Evolutionary conservation across 1,140 invertebrate species (phyloP), one percentile per base, ranked within the genome.

Genomic region (Pollicipes pollicipes): DNA sequence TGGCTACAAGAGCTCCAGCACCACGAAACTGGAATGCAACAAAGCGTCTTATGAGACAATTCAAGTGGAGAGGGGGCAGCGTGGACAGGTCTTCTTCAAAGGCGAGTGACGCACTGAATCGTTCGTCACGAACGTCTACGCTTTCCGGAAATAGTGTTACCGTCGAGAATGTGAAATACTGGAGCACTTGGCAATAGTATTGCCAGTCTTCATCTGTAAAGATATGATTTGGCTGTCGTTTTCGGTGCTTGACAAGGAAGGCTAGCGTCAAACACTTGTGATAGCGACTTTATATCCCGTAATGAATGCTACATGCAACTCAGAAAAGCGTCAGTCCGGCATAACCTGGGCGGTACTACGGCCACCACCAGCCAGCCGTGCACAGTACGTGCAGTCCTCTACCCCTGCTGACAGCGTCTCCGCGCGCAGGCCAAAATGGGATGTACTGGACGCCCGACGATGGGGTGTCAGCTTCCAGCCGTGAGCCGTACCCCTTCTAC

Each of bases 11-110:
- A 86, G 87, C 37, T 83, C 85, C 45, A 90, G 86, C n/a, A n/a
- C n/a, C 75, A 83, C 87, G 26, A 90, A 91, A 79, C 83, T 96
- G 74, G 94, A 97, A 80, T 97, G 95, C 83, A 97, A 97, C 82
- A 95, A 95, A 82, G 91, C 93, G 68, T 88, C 86, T 70, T 97
- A 97, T 77, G 93, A 96, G 80, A 91, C 91, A 37, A 95, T 97
- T 73, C 84, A 89, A 77, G 89, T 97, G 28, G 90, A 95, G 80
- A 85, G 91, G 70, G 89, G 88, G 72, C 90, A 93, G 73, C 90
- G 91, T 77, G 95, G 95, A 30, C 81, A 90, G 64, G 93, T 97
- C 58, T 88, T 89, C 79, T 90, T 98, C 79, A 97, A 96, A 87
- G 92, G 92, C 94, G 82, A 79, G 75, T 68, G 27, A 68, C 63